Evolutionary conservation across 2,888 invertebrate species (phyloP).

Genomic region (Eupeodes luniger): DNA sequence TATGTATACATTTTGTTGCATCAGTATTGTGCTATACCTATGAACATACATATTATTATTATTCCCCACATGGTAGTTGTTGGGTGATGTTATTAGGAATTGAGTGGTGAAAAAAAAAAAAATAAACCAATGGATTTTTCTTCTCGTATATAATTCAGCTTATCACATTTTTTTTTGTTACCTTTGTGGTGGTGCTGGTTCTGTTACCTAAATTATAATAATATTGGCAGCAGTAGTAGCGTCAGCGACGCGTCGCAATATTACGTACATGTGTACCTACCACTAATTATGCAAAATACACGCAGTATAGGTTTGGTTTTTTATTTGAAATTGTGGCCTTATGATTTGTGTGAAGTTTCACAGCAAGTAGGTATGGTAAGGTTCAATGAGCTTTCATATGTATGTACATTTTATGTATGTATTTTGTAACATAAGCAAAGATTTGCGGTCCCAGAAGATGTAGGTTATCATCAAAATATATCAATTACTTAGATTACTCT

Average conservation of each 20-base stretch:
- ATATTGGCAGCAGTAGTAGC: neutral
- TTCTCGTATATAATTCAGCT: neutral
- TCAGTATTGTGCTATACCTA: neutral
- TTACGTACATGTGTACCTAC: neutral
- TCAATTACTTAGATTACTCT: neutral
- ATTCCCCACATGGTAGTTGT: conserved; percentile 5
- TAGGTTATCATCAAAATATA: neutral
- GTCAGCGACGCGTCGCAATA: neutral
- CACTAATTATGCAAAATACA: too few species aligned
- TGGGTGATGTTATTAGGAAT: neutral
- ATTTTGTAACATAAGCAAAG: neutral
- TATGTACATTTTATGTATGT: too few species aligned
- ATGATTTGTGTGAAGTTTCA: conserved; percentile 13
- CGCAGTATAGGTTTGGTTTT: too few species aligned
- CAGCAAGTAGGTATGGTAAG: neutral
- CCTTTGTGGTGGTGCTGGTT: conserved; percentile 17
- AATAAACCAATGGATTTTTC: neutral
- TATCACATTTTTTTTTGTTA: conserved; percentile 31
- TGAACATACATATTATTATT: neutral
- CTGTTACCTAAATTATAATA: conserved; percentile 20
- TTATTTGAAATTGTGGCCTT: neutral
- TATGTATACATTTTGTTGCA: conserved; percentile 38
- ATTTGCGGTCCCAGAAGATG: conserved; percentile 1
- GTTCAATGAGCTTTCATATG: conserved; percentile 18
- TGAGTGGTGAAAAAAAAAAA: neutral